Base-by-base conservation (phyloP, 2,113 vertebrate species). In the Pongo pygmaeus region DNA sequence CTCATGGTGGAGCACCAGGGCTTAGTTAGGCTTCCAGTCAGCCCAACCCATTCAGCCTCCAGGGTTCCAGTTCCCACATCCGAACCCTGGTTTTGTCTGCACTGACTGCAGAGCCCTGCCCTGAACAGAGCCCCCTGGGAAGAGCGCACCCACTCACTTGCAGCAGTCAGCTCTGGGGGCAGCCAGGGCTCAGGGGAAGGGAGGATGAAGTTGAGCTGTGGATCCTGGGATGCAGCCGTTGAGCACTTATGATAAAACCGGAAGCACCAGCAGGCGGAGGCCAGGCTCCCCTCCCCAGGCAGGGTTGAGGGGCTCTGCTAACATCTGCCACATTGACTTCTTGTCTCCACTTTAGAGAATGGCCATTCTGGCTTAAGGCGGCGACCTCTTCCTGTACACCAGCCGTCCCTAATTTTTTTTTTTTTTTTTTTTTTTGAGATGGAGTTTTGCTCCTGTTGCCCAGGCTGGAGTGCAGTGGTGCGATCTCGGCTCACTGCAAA, bases 291-390 rank as follows among this genome's bases (percentile, higher is more conserved):
- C n/a, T 6, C 50, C 23, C 30, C 22, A 3, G 3, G 75, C 43
- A 18, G 43, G 27, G 75, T 27, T 8, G n/a, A 2, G 23, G 38
- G 40, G 35, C 25, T 27, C 50, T 57, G 59, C 35, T 7, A 40
- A 89, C 4, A 1, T n/a, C 48, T 43, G 70, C 70, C 23, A 48
- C 72, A 13, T 7, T 8, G 22, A 12, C n/a, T 22, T 25, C 67
- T 59, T 3, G 7, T 20, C 16, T 40, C n/a, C 3, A 5, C 30
- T 8, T 18, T 8, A 3, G 80, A 75, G 17, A 59, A 38, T 0
- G 3, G 17, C 40, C 1, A 4, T 22, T n/a, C 22, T 13, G 84
- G 14, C 84, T 70, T 22, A 3, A 0, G 13, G 17, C 43, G 9
- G 4, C 38, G 10, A 10, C 17, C 9, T 61, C 59, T 74, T 59